A percentile compares a stretch with the other conserved stretches of the same genome.
Conservation (phyloP, 2,888 invertebrate species). For the Gibbula magus region DNA sequence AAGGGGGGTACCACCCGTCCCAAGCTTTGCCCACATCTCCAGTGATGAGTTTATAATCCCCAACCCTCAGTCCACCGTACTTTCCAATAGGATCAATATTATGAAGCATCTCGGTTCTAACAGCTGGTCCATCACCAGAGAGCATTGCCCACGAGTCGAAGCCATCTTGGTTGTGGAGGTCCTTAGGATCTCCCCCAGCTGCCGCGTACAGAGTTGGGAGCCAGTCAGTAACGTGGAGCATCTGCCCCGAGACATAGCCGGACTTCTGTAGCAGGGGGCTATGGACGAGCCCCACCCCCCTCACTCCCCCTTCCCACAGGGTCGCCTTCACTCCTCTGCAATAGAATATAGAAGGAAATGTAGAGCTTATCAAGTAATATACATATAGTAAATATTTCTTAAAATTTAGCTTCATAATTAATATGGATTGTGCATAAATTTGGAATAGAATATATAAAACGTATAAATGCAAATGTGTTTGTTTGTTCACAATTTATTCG, state of each 20-base stretch:
- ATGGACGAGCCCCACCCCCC: slow-evolving; percentile 88
- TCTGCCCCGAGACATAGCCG: slow-evolving; percentile 82
- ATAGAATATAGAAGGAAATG: not conserved
- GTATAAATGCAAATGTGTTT: too few relatives aligned
- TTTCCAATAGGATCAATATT: slow-evolving; percentile 66
- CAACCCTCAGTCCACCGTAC: slow-evolving; percentile 61
- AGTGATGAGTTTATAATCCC: slow-evolving; percentile 69
- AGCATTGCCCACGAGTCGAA: slow-evolving; percentile 85
- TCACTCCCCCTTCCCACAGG: slow-evolving; percentile 84
- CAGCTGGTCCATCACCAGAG: slow-evolving; percentile 79
- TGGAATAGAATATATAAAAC: too few relatives aligned
- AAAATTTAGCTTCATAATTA: too few relatives aligned
- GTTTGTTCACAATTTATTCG: too few relatives aligned
- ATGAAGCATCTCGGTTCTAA: slow-evolving; percentile 79
- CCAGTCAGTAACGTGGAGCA: slow-evolving; percentile 91
- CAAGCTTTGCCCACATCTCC: slow-evolving; percentile 57
- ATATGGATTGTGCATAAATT: too few relatives aligned
- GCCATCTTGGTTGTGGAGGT: slow-evolving; percentile 80
- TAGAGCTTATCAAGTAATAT: too few relatives aligned
- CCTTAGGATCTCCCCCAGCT: slow-evolving; percentile 73
- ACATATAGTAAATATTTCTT: not conserved
- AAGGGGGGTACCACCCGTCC: slow-evolving; percentile 68
- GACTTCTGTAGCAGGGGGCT: slow-evolving; percentile 81
- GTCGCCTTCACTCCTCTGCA: slow-evolving; percentile 72
- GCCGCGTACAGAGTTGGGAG: slow-evolving; percentile 87